Percentiles rank a stretch among this genome's conserved stretches.
phyloP scores from a whole-genome alignment of 2,888 invertebrate species.

The Scaptomyza flava region DNA sequence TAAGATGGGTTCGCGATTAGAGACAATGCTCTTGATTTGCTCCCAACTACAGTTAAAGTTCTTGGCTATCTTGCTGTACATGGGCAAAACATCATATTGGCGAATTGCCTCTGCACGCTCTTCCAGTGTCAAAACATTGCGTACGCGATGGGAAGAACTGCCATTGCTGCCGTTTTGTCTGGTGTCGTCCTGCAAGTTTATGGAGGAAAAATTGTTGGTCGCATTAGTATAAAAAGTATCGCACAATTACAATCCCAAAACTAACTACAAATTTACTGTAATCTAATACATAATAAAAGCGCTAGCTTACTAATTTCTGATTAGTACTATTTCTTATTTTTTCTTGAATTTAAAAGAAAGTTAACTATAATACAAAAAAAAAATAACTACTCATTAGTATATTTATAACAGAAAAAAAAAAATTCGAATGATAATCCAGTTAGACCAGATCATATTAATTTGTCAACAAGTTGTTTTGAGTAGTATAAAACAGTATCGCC shows the following conservation, averaged over 20 bases:
- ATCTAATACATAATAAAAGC: background rate
- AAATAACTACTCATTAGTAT: background rate
- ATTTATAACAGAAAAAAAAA: background rate
- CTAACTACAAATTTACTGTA: background rate
- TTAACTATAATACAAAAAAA: slow-evolving; percentile 14
- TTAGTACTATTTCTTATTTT: background rate
- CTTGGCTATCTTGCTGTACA: slow-evolving; percentile 82
- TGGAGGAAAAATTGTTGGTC: background rate
- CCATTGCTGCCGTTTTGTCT: slow-evolving; percentile 22
- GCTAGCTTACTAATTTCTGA: background rate
- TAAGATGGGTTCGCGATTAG: slow-evolving; percentile 79
- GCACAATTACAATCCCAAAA: background rate
- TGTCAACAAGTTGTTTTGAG: slow-evolving; percentile 15
- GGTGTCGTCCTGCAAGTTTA: slow-evolving; percentile 44
- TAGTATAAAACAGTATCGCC: slow-evolving; percentile 13
- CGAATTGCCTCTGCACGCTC: slow-evolving; percentile 81
- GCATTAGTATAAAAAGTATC: too few relatives aligned
- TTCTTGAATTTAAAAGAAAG: background rate
- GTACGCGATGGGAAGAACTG: slow-evolving; percentile 62
- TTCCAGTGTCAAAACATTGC: slow-evolving; percentile 79
- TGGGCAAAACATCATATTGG: slow-evolving; percentile 81
- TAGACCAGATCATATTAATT: slow-evolving; percentile 33
- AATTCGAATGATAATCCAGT: slow-evolving; percentile 11
- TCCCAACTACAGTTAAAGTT: slow-evolving; percentile 83
- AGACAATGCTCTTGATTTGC: slow-evolving; percentile 81